These are phyloP conservation scores for Drosophila equinoxialis DNA, from an alignment of 1,140 invertebrate species.

Conservation along the genomic window DNA sequence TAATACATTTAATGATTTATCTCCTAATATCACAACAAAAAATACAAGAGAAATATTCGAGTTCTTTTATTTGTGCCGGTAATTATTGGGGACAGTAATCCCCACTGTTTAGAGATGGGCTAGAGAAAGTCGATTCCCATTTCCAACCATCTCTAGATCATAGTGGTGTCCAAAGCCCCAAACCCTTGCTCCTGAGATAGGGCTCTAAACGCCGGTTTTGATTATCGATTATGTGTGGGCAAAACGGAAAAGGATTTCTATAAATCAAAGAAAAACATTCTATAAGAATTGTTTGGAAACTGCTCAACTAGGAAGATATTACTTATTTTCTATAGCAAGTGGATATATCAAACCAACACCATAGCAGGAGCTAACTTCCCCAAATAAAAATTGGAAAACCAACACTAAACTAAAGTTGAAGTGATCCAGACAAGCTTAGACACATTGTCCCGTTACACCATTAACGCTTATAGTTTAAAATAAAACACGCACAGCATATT, in stretches of 20 bases:
- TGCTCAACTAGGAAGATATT: no score
- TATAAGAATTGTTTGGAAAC: no score
- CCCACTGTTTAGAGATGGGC: conserved; percentile 6
- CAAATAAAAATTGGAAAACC: no score
- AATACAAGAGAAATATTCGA: background rate
- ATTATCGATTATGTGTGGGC: no score
- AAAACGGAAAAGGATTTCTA: no score
- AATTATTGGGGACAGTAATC: background rate
- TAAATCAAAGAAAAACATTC: no score
- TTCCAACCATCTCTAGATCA: background rate
- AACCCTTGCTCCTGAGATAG: background rate
- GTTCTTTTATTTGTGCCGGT: background rate
- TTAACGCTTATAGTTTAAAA: background rate
- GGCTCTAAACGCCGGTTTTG: background rate
- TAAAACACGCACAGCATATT: conserved; percentile 10
- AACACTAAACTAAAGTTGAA: no score
- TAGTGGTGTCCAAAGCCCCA: background rate
- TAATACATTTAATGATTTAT: conserved; percentile 2
- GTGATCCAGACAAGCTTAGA: no score
- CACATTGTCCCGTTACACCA: no score
- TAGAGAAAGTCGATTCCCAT: background rate
- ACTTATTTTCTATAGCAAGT: no score
- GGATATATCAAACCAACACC: no score
- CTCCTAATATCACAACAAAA: background rate
- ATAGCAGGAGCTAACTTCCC: no score